Conservation (phyloP, 2,113 vertebrate species). For the Bubo bubo region DNA sequence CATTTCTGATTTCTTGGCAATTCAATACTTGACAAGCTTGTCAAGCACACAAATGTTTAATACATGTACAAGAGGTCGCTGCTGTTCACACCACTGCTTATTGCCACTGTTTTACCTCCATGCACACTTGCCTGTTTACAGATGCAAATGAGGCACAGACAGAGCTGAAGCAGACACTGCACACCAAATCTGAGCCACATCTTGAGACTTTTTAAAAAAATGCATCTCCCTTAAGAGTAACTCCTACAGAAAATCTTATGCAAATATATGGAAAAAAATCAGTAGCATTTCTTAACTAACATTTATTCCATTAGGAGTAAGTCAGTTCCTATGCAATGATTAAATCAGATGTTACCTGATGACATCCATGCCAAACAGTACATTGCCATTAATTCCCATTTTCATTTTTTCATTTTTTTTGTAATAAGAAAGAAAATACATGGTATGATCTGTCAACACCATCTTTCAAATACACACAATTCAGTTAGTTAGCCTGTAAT, state of each 20-base stretch:
- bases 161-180: background rate
- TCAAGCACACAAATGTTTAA: background rate
- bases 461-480: background rate
- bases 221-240: background rate
- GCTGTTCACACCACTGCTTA: background rate
- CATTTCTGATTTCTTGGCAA: background rate
- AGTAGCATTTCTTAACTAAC: background rate
- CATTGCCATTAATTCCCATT: background rate
- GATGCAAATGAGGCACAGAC: background rate
- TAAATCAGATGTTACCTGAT: background rate
- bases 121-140: background rate
- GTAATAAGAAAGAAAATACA: background rate
- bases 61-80: fast-evolving
- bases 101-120: background rate
- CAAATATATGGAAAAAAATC: background rate
- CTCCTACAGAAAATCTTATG: background rate
- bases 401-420: background rate
- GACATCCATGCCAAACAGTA: background rate
- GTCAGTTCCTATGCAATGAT: background rate
- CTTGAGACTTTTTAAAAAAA: background rate
- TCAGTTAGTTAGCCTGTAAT: background rate
- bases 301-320: background rate
- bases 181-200: background rate
- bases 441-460: background rate
- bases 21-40: background rate